These are phyloP conservation scores for Bombus picipes DNA, from an alignment of 1,140 invertebrate genomes.

Conservation along the genomic window DNA sequence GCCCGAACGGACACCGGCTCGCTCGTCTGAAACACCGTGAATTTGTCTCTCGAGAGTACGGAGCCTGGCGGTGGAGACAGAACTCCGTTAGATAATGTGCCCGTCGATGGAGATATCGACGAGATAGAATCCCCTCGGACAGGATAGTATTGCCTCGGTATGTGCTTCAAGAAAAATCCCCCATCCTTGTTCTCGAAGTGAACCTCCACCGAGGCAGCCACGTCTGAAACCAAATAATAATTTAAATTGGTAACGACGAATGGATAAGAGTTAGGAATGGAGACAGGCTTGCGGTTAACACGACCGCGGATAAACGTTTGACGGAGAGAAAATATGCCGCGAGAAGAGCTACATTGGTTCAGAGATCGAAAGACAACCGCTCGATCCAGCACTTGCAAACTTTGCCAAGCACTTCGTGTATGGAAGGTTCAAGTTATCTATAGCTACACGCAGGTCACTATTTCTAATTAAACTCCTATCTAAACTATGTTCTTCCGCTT, in stretches of 20 bases:
- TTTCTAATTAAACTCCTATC: not conserved
- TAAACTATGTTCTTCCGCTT: not conserved
- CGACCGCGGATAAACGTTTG: not conserved
- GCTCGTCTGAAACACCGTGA: slow-evolving; percentile 94
- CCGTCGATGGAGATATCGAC: slow-evolving; percentile 62
- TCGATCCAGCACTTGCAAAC: not conserved
- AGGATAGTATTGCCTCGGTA: slow-evolving; percentile 85
- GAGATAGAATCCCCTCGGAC: slow-evolving; percentile 76
- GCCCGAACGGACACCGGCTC: slow-evolving; percentile 93
- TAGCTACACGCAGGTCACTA: no score
- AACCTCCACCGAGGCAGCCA: slow-evolving; percentile 87
- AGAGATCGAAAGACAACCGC: not conserved
- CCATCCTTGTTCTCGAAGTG: slow-evolving; percentile 95
- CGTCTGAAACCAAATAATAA: slow-evolving; percentile 70
- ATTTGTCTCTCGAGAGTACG: slow-evolving; percentile 89
- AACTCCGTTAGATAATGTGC: slow-evolving; percentile 55
- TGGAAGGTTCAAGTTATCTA: not conserved
- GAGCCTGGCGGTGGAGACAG: slow-evolving; percentile 83
- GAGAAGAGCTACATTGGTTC: not conserved
- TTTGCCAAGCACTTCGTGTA: not conserved
- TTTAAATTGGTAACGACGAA: no score
- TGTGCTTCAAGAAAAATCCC: slow-evolving; percentile 93
- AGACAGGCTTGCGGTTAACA: not conserved
- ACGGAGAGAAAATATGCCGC: not conserved
- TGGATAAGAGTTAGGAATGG: no score